A percentile compares a stretch with the other conserved stretches of the same genome.
Conservation (phyloP, 1,140 invertebrate genomes). For the Catajapyx aquilonaris region DNA sequence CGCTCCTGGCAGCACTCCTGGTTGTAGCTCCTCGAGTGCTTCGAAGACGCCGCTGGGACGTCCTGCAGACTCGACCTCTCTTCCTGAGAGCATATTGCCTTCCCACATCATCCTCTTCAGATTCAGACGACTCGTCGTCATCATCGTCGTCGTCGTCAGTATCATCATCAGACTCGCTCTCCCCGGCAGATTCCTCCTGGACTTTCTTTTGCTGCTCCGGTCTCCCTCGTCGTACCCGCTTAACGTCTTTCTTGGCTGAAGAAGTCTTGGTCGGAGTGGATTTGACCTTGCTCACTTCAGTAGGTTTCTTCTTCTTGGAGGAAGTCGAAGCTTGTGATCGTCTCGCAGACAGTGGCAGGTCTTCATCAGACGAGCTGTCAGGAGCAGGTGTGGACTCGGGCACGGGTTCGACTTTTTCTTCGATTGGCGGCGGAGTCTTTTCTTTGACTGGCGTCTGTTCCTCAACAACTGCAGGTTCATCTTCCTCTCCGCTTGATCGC, state of each 20-base stretch:
- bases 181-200: background rate
- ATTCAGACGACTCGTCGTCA: background rate
- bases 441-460: conserved; percentile 14
- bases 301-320: conserved; percentile 16
- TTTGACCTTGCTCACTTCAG: background rate
- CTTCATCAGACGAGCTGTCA: too few relatives aligned
- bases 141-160: conserved; percentile 8
- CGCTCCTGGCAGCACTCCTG: too few relatives aligned
- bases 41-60: too few relatives aligned
- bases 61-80: too few relatives aligned
- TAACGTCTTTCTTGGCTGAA: conserved; percentile 7
- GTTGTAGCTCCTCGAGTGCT: too few relatives aligned
- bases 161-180: conserved; percentile 6
- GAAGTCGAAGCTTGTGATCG: conserved; percentile 10
- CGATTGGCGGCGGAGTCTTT: too few relatives aligned
- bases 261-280: conserved; percentile 19
- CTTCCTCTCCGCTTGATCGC: background rate
- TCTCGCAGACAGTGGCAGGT: conserved; percentile 18
- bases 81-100: too few relatives aligned
- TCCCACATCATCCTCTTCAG: too few relatives aligned
- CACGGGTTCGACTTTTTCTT: too few relatives aligned
- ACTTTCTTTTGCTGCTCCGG: background rate
- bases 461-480: conserved; percentile 20
- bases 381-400: too few relatives aligned
- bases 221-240: conserved; percentile 12